Base-by-base conservation (phyloP, 1,140 invertebrate genomes). In the Lanistes nyassanus region DNA sequence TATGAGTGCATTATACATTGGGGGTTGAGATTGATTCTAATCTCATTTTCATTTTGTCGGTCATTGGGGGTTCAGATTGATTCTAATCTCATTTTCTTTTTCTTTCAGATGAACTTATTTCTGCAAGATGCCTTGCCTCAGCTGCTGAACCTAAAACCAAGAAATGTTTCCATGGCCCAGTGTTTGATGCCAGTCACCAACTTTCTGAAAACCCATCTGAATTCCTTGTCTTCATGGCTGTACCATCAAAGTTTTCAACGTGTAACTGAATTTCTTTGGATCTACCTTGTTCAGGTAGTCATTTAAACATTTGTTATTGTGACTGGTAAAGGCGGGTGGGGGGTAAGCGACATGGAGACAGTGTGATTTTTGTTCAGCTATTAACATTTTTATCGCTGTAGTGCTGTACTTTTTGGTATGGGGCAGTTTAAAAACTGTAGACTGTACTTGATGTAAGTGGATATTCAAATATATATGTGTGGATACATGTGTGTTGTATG, bases 71-170 rank as follows among this genome's bases (percentile, higher is more conserved):
- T n/a, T n/a, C n/a, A n/a, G n/a, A n/a, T n/a, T n/a, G 42, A 47
- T 47, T 47, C 42, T 16, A 47, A 6, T 47, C 0, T 42, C 36
- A 26, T 74, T 53, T 60, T 60, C 3, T 72, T 64, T 53, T 58
- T 47, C 39, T 74, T 78, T 56, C 78, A 87, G 86, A 56, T 86
- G 23, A 87, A 87, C 75, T 76, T 87, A 47, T 87, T 87, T 76
- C 69, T 86, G 19, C 74, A 76, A 31, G 85, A 87, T 80, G 83
- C 83, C 13, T 64, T 86, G 60, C 65, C 75, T 26, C 74, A 85
- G 13, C 70, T 84, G 58, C 69, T 87, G 34, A 67, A 56, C 2
- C 64, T 82, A 34, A 81, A 81, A 55, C 13, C 56, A 2, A 26
- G 69, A 9, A 60, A 65, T 19, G 75, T 75, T 3, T 64, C 81